phyloP scores from a whole-genome alignment of 1,140 invertebrate species.

The Aphelenchoides besseyi region DNA sequence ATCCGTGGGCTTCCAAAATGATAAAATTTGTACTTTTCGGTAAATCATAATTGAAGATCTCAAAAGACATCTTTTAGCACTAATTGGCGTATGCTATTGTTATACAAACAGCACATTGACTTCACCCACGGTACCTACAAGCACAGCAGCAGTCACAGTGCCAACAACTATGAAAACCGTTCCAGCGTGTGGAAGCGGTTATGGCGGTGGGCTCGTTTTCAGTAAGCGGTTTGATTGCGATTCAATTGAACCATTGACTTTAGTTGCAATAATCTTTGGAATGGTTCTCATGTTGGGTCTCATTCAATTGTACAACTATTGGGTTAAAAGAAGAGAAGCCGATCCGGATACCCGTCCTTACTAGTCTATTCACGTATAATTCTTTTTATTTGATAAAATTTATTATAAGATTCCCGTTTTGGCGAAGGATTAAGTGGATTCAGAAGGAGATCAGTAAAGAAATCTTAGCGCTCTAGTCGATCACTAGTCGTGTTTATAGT shows the following conservation, averaged over 20 bases:
- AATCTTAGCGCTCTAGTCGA: background rate
- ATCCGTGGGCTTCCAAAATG: background rate
- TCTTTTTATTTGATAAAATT: background rate
- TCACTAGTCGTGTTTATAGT: background rate
- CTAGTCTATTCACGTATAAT: background rate
- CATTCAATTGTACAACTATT: conserved; percentile 4
- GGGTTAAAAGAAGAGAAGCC: background rate
- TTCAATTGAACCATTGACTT: background rate
- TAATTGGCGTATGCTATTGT: no score
- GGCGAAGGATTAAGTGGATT: background rate
- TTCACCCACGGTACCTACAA: background rate
- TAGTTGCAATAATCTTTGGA: conserved; percentile 7
- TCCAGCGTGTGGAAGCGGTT: background rate
- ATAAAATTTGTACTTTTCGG: background rate
- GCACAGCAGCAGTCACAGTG: background rate
- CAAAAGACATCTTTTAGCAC: no score
- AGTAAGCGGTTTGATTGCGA: background rate
- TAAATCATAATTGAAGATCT: no score
- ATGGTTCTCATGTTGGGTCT: conserved; percentile 10
- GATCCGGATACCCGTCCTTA: background rate
- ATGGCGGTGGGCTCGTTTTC: background rate
- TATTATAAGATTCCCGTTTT: background rate
- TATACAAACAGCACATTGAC: background rate
- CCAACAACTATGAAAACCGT: background rate
- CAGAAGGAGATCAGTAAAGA: background rate